Conservation (phyloP, 1,140 invertebrate species). For the Pseudomyrmex concolor region DNA sequence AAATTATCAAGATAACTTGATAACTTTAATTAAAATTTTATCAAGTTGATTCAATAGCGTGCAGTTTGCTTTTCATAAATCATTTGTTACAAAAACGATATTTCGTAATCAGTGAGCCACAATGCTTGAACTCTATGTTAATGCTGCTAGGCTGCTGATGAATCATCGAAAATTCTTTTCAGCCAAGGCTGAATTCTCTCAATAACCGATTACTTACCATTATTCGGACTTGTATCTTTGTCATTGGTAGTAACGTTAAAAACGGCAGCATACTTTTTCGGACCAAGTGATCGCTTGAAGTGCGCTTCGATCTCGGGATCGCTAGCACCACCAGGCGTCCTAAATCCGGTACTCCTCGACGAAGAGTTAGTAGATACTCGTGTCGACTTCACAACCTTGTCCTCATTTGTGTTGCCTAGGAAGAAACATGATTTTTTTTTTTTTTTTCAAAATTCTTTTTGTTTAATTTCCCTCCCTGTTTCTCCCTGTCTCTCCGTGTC, state of each 20-base stretch:
- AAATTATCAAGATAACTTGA: too few relatives aligned
- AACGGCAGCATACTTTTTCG: slow-evolving; percentile 92
- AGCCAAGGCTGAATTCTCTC: too few relatives aligned
- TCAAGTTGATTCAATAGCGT: too few relatives aligned
- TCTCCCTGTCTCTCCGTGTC: too few relatives aligned
- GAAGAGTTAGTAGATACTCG: slow-evolving; percentile 78
- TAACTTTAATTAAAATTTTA: too few relatives aligned
- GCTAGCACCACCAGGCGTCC: slow-evolving; percentile 82
- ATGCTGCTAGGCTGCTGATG: too few relatives aligned
- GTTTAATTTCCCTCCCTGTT: too few relatives aligned
- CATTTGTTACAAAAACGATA: too few relatives aligned
- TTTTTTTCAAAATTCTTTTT: not conserved
- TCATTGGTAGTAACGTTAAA: slow-evolving; percentile 87
- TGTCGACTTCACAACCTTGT: slow-evolving; percentile 80
- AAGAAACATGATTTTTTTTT: slow-evolving; percentile 1
- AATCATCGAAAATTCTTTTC: not conserved
- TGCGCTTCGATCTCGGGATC: slow-evolving; percentile 98
- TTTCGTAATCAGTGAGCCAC: too few relatives aligned
- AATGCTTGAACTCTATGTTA: too few relatives aligned
- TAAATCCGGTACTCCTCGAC: slow-evolving; percentile 80
- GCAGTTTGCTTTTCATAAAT: too few relatives aligned
- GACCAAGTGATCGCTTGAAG: slow-evolving; percentile 95
- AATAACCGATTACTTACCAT: slow-evolving; percentile 70
- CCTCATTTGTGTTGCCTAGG: slow-evolving; percentile 81
- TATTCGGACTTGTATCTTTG: slow-evolving; percentile 81